A percentile compares a stretch with the other conserved stretches of the same genome.
Conservation (phyloP, 2,888 invertebrate genomes). For the Zaprionus obscuricornis region DNA sequence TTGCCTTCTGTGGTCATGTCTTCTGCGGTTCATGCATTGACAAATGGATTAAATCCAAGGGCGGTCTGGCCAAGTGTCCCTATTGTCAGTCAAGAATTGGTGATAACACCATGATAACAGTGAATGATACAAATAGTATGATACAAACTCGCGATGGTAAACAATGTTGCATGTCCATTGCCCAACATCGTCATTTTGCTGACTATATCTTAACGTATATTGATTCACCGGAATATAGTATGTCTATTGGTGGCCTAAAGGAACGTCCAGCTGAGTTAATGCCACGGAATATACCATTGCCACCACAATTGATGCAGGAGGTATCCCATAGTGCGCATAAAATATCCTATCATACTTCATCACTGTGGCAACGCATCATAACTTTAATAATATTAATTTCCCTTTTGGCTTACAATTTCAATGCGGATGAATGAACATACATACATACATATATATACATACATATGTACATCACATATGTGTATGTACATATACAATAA, state of each 20-base stretch:
- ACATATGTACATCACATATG: too few relatives aligned
- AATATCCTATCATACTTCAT: background rate
- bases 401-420: background rate
- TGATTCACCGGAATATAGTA: constrained; percentile 12
- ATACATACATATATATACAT: background rate
- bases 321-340: accelerated
- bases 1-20: constrained; percentile 54
- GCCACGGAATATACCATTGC: constrained; percentile 39
- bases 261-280: constrained; percentile 14
- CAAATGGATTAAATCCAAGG: constrained; percentile 28
- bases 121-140: constrained; percentile 1
- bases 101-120: constrained; percentile 38
- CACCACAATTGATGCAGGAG: constrained; percentile 21
- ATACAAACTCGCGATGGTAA: background rate
- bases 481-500: background rate
- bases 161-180: constrained; percentile 11
- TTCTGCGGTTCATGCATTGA: constrained; percentile 47
- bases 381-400: constrained; percentile 9
- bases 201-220: background rate
- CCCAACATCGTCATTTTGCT: constrained; percentile 12
- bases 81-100: constrained; percentile 44
- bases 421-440: too few relatives aligned
- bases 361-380: constrained; percentile 25
- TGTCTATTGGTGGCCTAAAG: constrained; percentile 15
- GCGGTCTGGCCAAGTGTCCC: constrained; percentile 32